Percentiles rank a stretch among this genome's conserved stretches.
These are phyloP conservation scores for Megalonaias nervosa DNA, from an alignment of 1,140 invertebrate genomes.

Conservation along the genomic window DNA sequence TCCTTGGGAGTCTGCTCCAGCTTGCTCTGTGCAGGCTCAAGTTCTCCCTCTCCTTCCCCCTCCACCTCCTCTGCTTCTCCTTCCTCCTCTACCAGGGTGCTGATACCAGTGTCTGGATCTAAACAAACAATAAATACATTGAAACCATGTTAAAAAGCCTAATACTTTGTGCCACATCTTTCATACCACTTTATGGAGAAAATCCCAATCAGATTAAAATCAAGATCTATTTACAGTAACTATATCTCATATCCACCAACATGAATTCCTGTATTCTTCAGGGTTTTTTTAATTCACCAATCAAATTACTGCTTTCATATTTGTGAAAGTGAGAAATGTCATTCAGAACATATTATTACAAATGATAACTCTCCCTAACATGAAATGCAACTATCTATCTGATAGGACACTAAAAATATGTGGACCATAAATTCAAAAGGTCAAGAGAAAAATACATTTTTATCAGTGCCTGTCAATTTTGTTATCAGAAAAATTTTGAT, in stretches of 20 bases:
- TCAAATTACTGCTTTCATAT: neutral
- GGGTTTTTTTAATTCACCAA: neutral
- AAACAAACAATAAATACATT: neutral
- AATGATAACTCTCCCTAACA: no score
- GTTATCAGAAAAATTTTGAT: no score
- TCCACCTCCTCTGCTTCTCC: constrained; percentile 22
- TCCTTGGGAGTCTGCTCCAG: constrained; percentile 6
- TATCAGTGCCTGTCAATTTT: no score
- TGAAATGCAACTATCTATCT: no score
- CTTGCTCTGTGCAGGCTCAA: neutral
- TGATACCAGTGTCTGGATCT: constrained; percentile 31
- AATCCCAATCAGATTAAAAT: neutral
- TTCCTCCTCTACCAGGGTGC: constrained; percentile 29
- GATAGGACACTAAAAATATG: no score
- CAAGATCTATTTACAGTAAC: neutral
- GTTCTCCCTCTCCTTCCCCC: constrained; percentile 21
- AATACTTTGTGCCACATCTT: neutral
- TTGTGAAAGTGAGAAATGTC: no score
- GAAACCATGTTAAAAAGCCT: neutral
- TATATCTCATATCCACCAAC: neutral
- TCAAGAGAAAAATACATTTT: no score
- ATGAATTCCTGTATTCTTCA: neutral
- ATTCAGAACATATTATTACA: no score
- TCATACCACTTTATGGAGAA: neutral
- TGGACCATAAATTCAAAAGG: no score